Base-by-base conservation (phyloP, 1,140 invertebrate genomes). In the Tetranychus cinnabarinus region DNA sequence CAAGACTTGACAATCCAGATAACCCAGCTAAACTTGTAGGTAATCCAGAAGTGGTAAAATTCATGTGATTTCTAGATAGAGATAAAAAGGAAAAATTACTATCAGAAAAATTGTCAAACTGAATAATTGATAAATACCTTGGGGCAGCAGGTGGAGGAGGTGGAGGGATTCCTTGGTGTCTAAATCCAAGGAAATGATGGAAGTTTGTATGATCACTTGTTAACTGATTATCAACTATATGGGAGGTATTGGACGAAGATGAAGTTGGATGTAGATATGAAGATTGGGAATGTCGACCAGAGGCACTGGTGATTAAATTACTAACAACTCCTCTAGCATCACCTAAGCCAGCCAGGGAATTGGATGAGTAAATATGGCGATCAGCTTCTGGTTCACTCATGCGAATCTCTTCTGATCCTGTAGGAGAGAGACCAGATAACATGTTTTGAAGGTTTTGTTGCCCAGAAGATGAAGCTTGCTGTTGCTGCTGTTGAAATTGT, bases 301-400 rank as follows among this genome's bases (percentile, higher is more conserved):
- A 80, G 80, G 61, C 80, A 83, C 62, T 82, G 83, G 62, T 55
- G 50, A 57, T 61, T 34, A 63, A 64, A 57, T 42, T 50, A 33
- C 61, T 57, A 23, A 63, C 62, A 36, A 66, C 55, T 59, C 61
- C 55, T 59, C 23, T 23, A 23, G 23, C 37, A 42, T 36, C 55
- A 58, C 61, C 56, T 31, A 73, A 88, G 84, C 72, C 37, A 12
- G 23, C 31, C 50, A 33, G 50, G 13, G n/a, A n/a, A 52, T 33
- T 52, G 31, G 86, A 80, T 73, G 85, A 79, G 73, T 87, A 64
- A 31, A 64, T 87, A 72, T 86, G 85, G 36, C 85, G 78, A 72
- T 91, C 87, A 31, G 83, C 83, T 72, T 92, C 88, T 34, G 85
- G 85, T 72, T 91, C 87, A 42, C 86, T 88, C 79, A 88, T 86